Conservation (phyloP, 2,888 invertebrate species). For the Drosophila melanosoma region DNA sequence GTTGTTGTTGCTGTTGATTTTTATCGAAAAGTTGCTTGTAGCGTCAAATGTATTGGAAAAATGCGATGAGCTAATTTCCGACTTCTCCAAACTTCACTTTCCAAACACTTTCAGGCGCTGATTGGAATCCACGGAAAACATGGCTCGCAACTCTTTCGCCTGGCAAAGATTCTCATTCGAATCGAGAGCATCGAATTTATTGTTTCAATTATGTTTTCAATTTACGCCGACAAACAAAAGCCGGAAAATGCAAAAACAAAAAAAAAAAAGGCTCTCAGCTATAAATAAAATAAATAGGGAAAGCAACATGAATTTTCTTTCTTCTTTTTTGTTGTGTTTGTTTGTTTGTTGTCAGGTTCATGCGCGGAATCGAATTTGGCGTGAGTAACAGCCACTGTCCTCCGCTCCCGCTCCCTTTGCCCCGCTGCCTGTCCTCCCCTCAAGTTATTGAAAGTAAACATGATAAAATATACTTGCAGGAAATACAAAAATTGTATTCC, state of each 20-base stretch:
- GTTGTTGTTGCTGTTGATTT: conserved; percentile 10
- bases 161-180: conserved; percentile 4
- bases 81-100: conserved; percentile 13
- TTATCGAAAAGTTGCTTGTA: conserved; percentile 14
- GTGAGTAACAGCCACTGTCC: conserved; percentile 9
- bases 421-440: not conserved
- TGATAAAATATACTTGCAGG: conserved; percentile 70
- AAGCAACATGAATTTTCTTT: conserved; percentile 48
- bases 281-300: conserved; percentile 80
- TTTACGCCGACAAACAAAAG: conserved; percentile 80
- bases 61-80: conserved; percentile 47
- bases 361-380: conserved; percentile 63
- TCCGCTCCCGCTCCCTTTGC: not conserved
- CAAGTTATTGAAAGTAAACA: conserved; percentile 81
- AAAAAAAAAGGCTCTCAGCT: conserved; percentile 70
- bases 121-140: conserved; percentile 22
- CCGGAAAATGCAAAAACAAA: conserved; percentile 64
- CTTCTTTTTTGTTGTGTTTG: conserved; percentile 25
- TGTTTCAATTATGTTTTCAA: conserved; percentile 81
- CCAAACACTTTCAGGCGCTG: conserved; percentile 16
- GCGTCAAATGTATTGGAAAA: conserved; percentile 56
- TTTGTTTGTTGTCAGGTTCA: conserved; percentile 69
- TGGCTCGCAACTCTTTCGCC: conserved; percentile 61
- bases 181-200: conserved; percentile 64
- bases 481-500: conserved; percentile 69